Base-by-base conservation (phyloP, 2,113 vertebrate species). In the Urocitellus parryii region DNA sequence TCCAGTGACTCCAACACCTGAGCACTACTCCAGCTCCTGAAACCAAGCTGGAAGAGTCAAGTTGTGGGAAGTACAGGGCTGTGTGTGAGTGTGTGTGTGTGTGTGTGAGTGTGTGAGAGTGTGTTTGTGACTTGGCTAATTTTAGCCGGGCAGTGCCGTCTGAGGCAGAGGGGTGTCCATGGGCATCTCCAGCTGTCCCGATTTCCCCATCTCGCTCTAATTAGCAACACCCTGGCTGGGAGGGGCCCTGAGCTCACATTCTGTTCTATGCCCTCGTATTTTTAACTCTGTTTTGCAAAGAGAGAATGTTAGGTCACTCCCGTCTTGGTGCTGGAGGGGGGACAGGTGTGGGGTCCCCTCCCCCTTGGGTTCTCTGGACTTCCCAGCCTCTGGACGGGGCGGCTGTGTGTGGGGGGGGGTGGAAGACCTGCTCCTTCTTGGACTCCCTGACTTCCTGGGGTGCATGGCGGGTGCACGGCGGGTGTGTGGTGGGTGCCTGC, bases 171-270 rank as follows among this genome's bases (percentile, higher is more conserved):
- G 97, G 94, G 98, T 98, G 98, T 98, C 98, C 77, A 96, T 98
- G 51, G 98, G 39, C 39, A 98, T 97, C 97, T 97, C 95, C 98
- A 99, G 98, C 98, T 99, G 99, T 98, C 97, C 97, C 1, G 68
- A 97, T 97, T 97, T 98, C 98, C 90, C 96, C 94, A 86, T 98
- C 96, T 80, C 72, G 88, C 98, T 96, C 83, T 97, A 98, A 97
- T 98, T 98, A 98, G 98, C 98, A 98, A 97, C 94, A 97, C 67
- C 88, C 92, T 0, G 0, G 0, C 63, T 65, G 91, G 96, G 97
- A 96, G 97, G 95, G 97, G 97, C 88, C 94, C 95, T 91, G 93
- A 93, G 96, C 95, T 98, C 98, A 98, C 98, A 98, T 98, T 99
- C 98, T 98, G 98, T 99, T 98, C 98, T 92, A 97, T 80, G 82